Percentiles rank a stretch among this genome's conserved stretches.
Evolutionary conservation across 2,113 vertebrate species (phyloP).

Genomic region (Neogale vison): DNA sequence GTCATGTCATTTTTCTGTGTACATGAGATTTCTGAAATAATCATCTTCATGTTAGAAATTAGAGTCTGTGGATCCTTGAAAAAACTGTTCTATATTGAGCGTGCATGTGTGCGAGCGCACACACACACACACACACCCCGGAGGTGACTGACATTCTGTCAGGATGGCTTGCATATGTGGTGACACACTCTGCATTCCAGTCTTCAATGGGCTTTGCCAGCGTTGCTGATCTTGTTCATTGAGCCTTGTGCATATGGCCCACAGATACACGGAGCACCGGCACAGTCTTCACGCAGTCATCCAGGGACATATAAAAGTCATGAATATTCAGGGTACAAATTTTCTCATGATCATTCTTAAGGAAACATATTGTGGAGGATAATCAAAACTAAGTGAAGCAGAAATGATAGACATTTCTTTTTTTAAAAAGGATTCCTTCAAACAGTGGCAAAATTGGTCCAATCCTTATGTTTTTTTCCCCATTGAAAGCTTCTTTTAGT

Average conservation of each 20-base stretch:
- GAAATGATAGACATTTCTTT: slow-evolving; percentile 33
- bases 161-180: neutral
- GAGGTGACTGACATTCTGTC: neutral
- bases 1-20: neutral
- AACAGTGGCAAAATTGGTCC: neutral
- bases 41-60: neutral
- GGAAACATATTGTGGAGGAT: slow-evolving; percentile 1
- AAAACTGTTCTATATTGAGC: neutral
- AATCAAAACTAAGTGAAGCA: neutral
- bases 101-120: too few relatives aligned
- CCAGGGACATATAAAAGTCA: neutral
- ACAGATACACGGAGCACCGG: neutral
- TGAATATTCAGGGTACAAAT: slow-evolving; percentile 10
- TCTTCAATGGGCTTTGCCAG: neutral
- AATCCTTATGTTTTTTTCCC: neutral
- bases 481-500: neutral
- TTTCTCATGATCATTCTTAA: slow-evolving; percentile 10
- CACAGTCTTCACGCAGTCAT: neutral
- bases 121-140: too few relatives aligned
- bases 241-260: neutral
- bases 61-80: neutral
- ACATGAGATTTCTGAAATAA: neutral
- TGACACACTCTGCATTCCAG: neutral
- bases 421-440: slow-evolving; percentile 6
- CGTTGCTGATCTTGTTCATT: neutral